Percentiles rank a stretch among this genome's conserved stretches.
phyloP scores from a whole-genome alignment of 2,797 vertebrate genomes.

The Coreius guichenoti region DNA sequence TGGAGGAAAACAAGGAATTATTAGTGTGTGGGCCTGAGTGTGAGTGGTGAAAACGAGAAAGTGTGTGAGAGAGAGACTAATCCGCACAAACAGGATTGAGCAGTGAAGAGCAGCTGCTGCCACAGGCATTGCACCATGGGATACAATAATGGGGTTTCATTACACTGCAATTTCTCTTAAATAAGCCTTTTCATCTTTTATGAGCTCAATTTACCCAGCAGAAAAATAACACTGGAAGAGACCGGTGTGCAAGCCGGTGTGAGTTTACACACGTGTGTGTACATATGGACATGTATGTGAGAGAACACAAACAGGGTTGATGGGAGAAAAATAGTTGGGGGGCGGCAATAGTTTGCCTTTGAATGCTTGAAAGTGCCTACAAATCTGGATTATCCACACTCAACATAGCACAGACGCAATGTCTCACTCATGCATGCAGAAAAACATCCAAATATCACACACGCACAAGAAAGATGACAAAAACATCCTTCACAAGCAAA shows the following conservation, averaged over 20 bases:
- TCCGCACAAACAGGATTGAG: constrained; percentile 69
- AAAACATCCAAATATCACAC: not conserved
- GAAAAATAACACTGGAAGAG: constrained; percentile 33
- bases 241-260: constrained; percentile 2
- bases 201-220: constrained; percentile 75
- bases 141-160: constrained; percentile 80
- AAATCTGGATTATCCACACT: constrained; percentile 36
- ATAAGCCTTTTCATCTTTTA: constrained; percentile 82
- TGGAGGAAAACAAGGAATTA: constrained; percentile 33
- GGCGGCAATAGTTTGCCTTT: constrained; percentile 19
- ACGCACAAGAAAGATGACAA: not conserved
- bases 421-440: constrained; percentile 21
- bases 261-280: not conserved
- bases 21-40: constrained; percentile 47
- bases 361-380: constrained; percentile 11
- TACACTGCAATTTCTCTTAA: constrained; percentile 78
- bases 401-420: constrained; percentile 31
- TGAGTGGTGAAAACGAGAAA: constrained; percentile 16
- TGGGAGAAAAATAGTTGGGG: constrained; percentile 27
- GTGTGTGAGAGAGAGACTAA: constrained; percentile 57
- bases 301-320: constrained; percentile 42
- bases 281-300: constrained; percentile 5
- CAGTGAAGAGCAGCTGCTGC: constrained; percentile 57
- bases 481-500: not conserved
- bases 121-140: constrained; percentile 67